phyloP scores from a whole-genome alignment of 2,113 vertebrate species.

The Myrmophylax atrothorax region DNA sequence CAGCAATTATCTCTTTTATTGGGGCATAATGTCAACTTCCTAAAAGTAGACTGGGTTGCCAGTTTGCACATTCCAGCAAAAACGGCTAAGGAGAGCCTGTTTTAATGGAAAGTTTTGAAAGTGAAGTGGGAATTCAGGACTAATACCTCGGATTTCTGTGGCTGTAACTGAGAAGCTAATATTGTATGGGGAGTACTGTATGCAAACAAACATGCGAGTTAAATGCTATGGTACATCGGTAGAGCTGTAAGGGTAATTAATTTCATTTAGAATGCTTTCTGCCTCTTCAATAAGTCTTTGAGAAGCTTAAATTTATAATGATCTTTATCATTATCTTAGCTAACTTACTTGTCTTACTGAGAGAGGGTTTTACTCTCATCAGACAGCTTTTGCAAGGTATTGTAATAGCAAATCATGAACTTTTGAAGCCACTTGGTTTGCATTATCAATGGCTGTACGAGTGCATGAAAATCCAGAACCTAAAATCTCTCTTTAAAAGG shows the following conservation, averaged over 20 bases:
- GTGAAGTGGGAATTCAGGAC: neutral
- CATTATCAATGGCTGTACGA: neutral
- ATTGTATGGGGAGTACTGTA: neutral
- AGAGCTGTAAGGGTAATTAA: neutral
- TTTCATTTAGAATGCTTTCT: neutral
- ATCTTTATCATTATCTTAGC: neutral
- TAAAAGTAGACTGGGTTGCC: neutral
- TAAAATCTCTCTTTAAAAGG: neutral
- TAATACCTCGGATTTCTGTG: slow-evolving; percentile 17
- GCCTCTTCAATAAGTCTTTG: neutral
- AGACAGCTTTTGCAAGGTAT: neutral
- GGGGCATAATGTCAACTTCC: neutral
- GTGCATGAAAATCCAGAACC: neutral
- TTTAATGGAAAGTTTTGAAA: neutral
- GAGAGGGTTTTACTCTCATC: neutral
- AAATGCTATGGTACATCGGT: neutral
- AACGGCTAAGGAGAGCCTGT: neutral
- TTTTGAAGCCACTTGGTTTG: neutral
- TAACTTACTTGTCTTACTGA: neutral
- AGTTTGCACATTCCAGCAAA: neutral
- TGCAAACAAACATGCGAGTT: neutral
- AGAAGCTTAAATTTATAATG: neutral
- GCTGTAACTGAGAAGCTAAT: slow-evolving; percentile 8
- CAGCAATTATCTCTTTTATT: slow-evolving; percentile 30
- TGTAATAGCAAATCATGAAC: neutral